These are phyloP conservation scores for Volucella bombylans DNA, from an alignment of 2,888 invertebrate genomes.

Conservation along the genomic window DNA sequence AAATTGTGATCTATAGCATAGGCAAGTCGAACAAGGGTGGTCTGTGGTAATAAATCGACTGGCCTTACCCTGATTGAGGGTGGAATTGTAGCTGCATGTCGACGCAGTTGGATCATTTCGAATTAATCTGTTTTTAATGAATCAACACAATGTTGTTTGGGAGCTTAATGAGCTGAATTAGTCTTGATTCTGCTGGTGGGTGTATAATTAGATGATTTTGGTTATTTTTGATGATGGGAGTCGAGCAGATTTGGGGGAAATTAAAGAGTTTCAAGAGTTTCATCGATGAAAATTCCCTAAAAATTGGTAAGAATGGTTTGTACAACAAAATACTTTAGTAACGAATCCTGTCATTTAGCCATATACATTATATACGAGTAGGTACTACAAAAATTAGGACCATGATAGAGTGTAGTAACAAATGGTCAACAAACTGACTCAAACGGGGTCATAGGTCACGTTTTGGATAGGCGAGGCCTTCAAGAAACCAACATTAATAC, in stretches of 20 bases:
- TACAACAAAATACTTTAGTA: too few relatives aligned
- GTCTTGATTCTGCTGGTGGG: constrained; percentile 14
- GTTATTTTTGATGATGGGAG: constrained; percentile 10
- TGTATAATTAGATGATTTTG: constrained; percentile 1
- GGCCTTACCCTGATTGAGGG: constrained; percentile 15
- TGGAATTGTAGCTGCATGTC: constrained; percentile 33
- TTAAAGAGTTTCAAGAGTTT: too few relatives aligned
- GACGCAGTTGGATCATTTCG: constrained; percentile 27
- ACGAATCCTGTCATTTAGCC: too few relatives aligned
- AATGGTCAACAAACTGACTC: too few relatives aligned
- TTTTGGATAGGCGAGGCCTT: too few relatives aligned
- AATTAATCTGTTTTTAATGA: constrained; percentile 67
- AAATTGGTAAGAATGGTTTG: too few relatives aligned
- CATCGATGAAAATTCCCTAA: too few relatives aligned
- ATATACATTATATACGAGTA: too few relatives aligned
- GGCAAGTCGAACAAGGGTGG: constrained; percentile 27
- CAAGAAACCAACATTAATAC: too few relatives aligned
- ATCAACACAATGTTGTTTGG: constrained; percentile 46
- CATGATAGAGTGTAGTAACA: too few relatives aligned
- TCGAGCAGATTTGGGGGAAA: not conserved
- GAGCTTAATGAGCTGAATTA: constrained; percentile 50
- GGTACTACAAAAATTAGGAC: too few relatives aligned
- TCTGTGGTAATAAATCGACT: constrained; percentile 47
- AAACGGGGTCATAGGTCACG: too few relatives aligned
- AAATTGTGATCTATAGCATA: constrained; percentile 38